A percentile compares a stretch with the other conserved stretches of the same genome.
Evolutionary conservation across 2,888 invertebrate species (phyloP).

Genomic region (Chymomyza amoena): DNA sequence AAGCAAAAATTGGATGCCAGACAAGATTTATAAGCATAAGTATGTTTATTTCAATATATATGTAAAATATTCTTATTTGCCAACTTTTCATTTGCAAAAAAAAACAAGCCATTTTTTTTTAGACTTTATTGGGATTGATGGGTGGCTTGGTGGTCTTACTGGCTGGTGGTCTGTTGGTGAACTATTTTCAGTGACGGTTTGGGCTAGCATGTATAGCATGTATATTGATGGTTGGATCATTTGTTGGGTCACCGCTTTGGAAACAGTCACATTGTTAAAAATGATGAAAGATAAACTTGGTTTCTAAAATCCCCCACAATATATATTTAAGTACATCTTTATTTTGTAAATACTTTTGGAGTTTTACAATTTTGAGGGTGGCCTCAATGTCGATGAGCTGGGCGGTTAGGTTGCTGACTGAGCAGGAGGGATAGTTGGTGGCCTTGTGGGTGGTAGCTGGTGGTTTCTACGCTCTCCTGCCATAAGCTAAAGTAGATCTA

Average conservation of each 20-base stretch:
- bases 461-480: not conserved
- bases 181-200: not conserved
- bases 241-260: no score
- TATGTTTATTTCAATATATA: not conserved
- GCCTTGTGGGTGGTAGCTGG: not conserved
- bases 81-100: not conserved
- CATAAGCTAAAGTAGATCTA: not conserved
- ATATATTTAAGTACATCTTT: no score
- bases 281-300: no score
- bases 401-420: not conserved
- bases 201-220: no score
- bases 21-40: not conserved
- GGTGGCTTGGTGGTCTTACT: not conserved
- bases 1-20: conserved; percentile 1
- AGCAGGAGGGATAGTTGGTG: not conserved
- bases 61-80: not conserved
- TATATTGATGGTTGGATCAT: no score
- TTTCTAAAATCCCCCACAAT: no score
- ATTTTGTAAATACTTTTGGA: no score
- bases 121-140: not conserved
- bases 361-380: not conserved
- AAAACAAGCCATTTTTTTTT: not conserved
- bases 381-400: not conserved
- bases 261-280: no score
- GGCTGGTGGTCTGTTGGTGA: not conserved